phyloP scores from a whole-genome alignment of 2,113 vertebrate species.

The Emydura subglobosa region DNA sequence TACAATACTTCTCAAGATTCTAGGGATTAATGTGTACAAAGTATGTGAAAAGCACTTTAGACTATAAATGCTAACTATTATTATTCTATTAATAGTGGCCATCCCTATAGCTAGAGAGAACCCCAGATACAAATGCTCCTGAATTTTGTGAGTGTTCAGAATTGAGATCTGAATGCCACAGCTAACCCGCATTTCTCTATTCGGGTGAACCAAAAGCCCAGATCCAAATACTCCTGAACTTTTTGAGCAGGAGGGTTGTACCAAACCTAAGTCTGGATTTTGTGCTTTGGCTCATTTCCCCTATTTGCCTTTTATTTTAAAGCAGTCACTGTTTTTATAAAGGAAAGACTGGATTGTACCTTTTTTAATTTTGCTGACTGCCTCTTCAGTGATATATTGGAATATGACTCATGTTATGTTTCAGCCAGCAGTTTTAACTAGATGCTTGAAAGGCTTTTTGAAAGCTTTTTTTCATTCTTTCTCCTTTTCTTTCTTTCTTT shows the following conservation, averaged over 20 bases:
- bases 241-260: neutral
- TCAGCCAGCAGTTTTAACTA: conserved; percentile 40
- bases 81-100: neutral
- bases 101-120: neutral
- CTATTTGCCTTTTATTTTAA: neutral
- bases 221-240: fast-evolving
- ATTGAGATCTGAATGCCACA: neutral
- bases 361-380: neutral
- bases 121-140: neutral
- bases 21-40: neutral
- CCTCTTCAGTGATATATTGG: conserved; percentile 9
- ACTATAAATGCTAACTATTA: neutral
- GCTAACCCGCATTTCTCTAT: neutral
- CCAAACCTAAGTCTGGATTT: neutral
- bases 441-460: neutral
- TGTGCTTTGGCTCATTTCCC: neutral
- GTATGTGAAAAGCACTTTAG: neutral
- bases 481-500: neutral
- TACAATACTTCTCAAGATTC: too few relatives aligned
- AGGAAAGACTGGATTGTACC: neutral
- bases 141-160: neutral
- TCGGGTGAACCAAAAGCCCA: fast-evolving
- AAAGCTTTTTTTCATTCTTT: neutral
- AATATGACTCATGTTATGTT: conserved; percentile 14
- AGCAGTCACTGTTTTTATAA: neutral